Evolutionary conservation across 1,140 invertebrate species (phyloP).

Genomic region (Spodoptera frugiperda): DNA sequence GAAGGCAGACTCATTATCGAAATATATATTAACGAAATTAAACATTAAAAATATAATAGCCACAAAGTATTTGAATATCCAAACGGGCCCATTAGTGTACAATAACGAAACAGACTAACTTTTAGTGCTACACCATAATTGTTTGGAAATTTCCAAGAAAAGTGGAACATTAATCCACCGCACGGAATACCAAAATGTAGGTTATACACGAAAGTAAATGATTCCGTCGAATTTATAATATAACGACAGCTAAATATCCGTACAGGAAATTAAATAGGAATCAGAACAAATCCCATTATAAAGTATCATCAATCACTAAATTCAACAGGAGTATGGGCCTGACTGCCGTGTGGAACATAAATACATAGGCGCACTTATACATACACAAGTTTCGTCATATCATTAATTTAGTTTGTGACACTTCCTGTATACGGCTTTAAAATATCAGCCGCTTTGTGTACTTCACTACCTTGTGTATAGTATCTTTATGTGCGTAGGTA

Average conservation of each 20-base stretch:
- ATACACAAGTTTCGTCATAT: neutral
- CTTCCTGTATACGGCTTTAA: neutral
- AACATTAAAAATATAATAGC: too few relatives aligned
- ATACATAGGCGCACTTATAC: neutral
- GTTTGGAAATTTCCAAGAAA: slow-evolving; percentile 1
- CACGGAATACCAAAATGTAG: slow-evolving; percentile 8
- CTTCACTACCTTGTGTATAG: too few relatives aligned
- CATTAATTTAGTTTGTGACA: slow-evolving; percentile 9
- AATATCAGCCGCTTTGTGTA: neutral
- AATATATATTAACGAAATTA: too few relatives aligned
- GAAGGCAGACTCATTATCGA: too few relatives aligned
- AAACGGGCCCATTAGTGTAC: neutral
- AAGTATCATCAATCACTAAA: slow-evolving; percentile 75
- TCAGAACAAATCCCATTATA: slow-evolving; percentile 75
- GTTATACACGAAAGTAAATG: slow-evolving; percentile 42
- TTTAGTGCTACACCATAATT: neutral
- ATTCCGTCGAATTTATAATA: slow-evolving; percentile 62
- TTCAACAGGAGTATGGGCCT: slow-evolving; percentile 45
- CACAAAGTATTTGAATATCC: neutral
- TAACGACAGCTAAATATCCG: slow-evolving; percentile 75
- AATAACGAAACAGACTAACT: neutral
- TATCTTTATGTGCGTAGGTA: too few relatives aligned
- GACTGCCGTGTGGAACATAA: slow-evolving; percentile 52
- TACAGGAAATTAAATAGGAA: slow-evolving; percentile 78
- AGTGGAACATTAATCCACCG: neutral